Percentiles rank a stretch among this genome's conserved stretches.
These are phyloP conservation scores for Tolmerus cingulatus DNA, from an alignment of 2,888 invertebrate genomes.

Conservation along the genomic window DNA sequence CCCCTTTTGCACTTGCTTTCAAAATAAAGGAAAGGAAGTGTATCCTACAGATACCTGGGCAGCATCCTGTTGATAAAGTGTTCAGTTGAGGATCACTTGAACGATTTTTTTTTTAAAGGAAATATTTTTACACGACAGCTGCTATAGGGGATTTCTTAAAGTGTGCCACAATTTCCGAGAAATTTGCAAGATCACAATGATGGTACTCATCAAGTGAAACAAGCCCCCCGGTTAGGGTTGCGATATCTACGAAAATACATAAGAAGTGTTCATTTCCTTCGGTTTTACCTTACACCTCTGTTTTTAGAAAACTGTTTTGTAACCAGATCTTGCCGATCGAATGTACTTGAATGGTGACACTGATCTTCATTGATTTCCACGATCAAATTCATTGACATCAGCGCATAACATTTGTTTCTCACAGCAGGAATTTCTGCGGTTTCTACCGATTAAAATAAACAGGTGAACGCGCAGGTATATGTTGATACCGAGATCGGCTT, in stretches of 20 bases:
- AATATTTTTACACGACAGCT: neutral
- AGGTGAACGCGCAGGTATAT: neutral
- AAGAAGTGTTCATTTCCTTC: slow-evolving; percentile 1
- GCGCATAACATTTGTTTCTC: slow-evolving; percentile 8
- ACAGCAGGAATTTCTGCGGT: slow-evolving; percentile 25
- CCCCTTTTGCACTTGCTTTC: neutral
- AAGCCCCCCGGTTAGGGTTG: neutral
- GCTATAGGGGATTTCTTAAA: neutral
- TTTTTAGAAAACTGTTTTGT: neutral
- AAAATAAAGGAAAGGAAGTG: slow-evolving; percentile 17
- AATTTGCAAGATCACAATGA: neutral
- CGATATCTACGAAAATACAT: neutral
- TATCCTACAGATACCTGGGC: neutral
- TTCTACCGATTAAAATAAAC: neutral
- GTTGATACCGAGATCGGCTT: neutral
- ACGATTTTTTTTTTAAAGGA: neutral
- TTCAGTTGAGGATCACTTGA: neutral
- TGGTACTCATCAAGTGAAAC: slow-evolving; percentile 5
- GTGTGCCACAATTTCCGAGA: neutral
- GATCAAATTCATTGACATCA: slow-evolving; percentile 18
- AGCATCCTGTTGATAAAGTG: neutral
- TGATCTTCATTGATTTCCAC: slow-evolving; percentile 33
- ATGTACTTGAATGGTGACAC: neutral
- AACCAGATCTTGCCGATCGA: neutral
- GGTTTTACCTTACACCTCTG: neutral